Evolutionary conservation across 2,113 vertebrate species (phyloP).

Genomic region (Odontesthes bonariensis): DNA sequence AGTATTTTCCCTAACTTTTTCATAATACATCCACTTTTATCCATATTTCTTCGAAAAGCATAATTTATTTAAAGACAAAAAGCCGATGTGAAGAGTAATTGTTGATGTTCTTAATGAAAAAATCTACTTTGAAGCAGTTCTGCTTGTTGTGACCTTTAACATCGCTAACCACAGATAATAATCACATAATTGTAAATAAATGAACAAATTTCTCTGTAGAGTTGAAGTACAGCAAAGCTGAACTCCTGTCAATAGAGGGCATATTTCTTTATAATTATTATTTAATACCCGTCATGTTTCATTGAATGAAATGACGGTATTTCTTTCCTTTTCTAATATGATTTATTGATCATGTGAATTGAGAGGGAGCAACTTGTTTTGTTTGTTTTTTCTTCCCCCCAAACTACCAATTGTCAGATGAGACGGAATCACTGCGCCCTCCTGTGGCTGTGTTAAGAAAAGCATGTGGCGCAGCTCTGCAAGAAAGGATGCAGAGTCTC

Average conservation of each 20-base stretch:
- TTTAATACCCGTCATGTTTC: not conserved
- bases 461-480: constrained; percentile 10
- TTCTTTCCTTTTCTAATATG: not conserved
- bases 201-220: not conserved
- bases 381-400: not conserved
- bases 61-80: not conserved
- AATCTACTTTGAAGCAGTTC: not conserved
- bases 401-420: too few relatives aligned
- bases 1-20: not conserved
- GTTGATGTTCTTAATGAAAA: constrained; percentile 8
- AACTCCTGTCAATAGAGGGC: not conserved
- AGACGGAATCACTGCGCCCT: constrained; percentile 25
- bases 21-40: not conserved
- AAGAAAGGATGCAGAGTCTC: not conserved
- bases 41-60: not conserved
- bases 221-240: not conserved
- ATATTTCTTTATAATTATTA: not conserved
- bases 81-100: not conserved
- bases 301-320: not conserved
- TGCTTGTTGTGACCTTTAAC: too few relatives aligned
- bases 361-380: not conserved
- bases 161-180: constrained; percentile 16
- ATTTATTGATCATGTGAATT: not conserved
- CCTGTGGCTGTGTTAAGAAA: constrained; percentile 53
- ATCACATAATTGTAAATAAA: constrained; percentile 21